Conservation (phyloP, 2,113 vertebrate genomes). For the Gobio gobio region DNA sequence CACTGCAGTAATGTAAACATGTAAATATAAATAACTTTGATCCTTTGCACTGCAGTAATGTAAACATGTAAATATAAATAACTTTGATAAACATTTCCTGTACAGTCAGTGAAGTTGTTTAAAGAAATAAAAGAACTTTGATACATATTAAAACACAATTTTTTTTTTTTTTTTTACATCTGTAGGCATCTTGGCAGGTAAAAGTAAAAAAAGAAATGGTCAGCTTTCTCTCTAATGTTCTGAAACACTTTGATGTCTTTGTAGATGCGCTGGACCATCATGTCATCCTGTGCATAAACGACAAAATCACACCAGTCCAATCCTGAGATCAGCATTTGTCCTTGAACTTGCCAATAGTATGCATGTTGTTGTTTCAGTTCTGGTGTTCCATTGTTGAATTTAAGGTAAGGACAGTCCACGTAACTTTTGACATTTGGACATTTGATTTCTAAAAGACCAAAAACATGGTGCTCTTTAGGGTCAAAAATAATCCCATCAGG, state of each 20-base stretch:
- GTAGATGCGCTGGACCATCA: background rate
- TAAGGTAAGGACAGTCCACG: conserved; percentile 17
- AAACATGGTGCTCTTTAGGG: background rate
- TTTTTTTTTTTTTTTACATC: too few species aligned
- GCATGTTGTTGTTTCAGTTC: background rate
- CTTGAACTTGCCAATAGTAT: background rate
- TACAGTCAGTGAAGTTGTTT: too few species aligned
- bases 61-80: too few species aligned
- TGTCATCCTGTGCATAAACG: background rate
- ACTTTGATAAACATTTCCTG: too few species aligned
- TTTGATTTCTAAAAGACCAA: conserved; percentile 13
- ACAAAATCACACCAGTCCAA: too few species aligned
- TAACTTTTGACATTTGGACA: conserved; percentile 23
- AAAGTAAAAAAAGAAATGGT: too few species aligned
- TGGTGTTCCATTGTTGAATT: background rate
- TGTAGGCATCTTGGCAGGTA: too few species aligned
- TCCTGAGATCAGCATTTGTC: conserved; percentile 5
- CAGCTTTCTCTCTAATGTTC: background rate
- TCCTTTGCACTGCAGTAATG: too few species aligned
- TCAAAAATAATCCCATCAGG: conserved; percentile 28
- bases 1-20: too few species aligned
- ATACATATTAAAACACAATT: too few species aligned
- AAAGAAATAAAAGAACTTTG: too few species aligned
- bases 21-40: too few species aligned
- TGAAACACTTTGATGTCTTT: background rate